Evolutionary conservation across 2,888 invertebrate genomes (phyloP).

Genomic region (Aporophyla nigra): DNA sequence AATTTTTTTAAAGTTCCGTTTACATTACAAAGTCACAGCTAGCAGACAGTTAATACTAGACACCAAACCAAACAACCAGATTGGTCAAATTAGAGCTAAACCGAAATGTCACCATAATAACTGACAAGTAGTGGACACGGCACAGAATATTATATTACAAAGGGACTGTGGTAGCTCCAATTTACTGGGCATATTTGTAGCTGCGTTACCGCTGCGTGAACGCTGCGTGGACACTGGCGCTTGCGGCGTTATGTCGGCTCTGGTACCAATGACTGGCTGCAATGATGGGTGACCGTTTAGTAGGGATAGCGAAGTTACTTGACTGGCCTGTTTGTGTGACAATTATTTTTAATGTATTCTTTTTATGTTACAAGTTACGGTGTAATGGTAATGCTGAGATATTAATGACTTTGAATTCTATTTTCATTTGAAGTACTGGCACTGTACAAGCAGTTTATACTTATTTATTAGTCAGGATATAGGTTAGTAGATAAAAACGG

Average conservation of each 20-base stretch:
- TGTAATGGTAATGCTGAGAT: background rate
- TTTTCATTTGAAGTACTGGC: background rate
- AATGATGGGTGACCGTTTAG: slow-evolving; percentile 63
- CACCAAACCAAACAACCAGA: slow-evolving; percentile 14
- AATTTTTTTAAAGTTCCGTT: slow-evolving; percentile 4
- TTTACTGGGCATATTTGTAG: slow-evolving; percentile 49
- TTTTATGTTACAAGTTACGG: background rate
- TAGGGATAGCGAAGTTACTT: slow-evolving; percentile 15
- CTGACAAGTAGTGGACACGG: slow-evolving; percentile 31
- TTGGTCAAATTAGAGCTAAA: slow-evolving; percentile 32
- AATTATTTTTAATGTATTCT: slow-evolving; percentile 15
- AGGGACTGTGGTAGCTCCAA: slow-evolving; percentile 32
- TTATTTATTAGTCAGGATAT: background rate
- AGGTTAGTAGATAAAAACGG: background rate
- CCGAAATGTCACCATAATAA: slow-evolving; percentile 12
- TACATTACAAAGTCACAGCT: background rate
- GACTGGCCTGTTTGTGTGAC: background rate
- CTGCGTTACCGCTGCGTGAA: slow-evolving; percentile 49
- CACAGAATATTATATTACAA: slow-evolving; percentile 64
- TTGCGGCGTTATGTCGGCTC: slow-evolving; percentile 56
- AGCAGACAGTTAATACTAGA: background rate
- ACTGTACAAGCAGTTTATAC: background rate
- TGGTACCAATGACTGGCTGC: slow-evolving; percentile 59
- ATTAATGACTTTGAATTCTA: slow-evolving; percentile 5
- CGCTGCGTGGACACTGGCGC: slow-evolving; percentile 52